Conservation (phyloP, 2,888 invertebrate species). For the Acanthosepion esculentum region DNA sequence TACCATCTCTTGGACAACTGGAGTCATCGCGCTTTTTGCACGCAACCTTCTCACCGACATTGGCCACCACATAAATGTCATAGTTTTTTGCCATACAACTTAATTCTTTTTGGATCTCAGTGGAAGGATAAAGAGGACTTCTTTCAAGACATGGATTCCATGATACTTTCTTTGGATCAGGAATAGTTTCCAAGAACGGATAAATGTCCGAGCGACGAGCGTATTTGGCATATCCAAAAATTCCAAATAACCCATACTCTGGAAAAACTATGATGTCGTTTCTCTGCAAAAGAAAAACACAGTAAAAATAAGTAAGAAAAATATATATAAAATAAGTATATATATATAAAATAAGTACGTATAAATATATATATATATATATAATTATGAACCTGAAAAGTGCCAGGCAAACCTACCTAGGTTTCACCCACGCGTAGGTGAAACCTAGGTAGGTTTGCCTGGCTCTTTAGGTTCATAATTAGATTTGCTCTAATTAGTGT, state of each 20-base stretch:
- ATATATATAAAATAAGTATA: too few species aligned
- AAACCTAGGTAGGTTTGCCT: too few species aligned
- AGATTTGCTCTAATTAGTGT: too few species aligned
- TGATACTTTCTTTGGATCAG: slow-evolving; percentile 73
- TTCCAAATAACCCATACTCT: slow-evolving; percentile 77
- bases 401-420: too few species aligned
- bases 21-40: slow-evolving; percentile 74
- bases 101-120: slow-evolving; percentile 60
- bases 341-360: too few species aligned
- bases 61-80: slow-evolving; percentile 82
- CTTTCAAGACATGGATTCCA: slow-evolving; percentile 67
- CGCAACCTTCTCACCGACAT: slow-evolving; percentile 81
- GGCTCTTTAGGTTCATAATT: too few species aligned
- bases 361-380: too few species aligned
- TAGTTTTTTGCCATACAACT: slow-evolving; percentile 79
- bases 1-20: slow-evolving; percentile 62
- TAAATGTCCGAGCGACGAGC: slow-evolving; percentile 54
- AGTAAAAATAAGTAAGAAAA: not conserved
- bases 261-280: slow-evolving; percentile 88
- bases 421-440: too few species aligned
- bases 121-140: slow-evolving; percentile 48
- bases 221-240: slow-evolving; percentile 71
- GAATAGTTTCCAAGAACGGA: slow-evolving; percentile 62
- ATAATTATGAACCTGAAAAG: too few species aligned
- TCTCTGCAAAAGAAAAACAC: slow-evolving; percentile 76